These are phyloP conservation scores for Hypocryptadius cinnamomeus DNA, from an alignment of 2,113 vertebrate genomes.

Conservation along the genomic window DNA sequence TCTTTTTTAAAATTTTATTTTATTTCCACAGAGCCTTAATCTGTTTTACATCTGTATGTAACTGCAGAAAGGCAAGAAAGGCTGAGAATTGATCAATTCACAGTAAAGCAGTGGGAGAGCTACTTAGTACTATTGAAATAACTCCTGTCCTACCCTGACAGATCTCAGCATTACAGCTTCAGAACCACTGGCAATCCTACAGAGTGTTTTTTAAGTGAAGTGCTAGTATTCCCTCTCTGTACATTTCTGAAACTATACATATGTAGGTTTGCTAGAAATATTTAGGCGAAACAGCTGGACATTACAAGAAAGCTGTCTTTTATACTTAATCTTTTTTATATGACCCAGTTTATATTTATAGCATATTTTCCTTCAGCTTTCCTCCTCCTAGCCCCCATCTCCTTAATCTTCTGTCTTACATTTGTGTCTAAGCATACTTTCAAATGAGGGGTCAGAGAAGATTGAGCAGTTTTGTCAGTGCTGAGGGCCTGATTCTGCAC, in stretches of 20 bases:
- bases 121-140: constrained; percentile 54
- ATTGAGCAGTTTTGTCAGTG: neutral
- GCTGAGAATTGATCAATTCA: constrained; percentile 38
- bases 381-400: neutral
- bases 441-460: neutral
- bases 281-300: constrained; percentile 69
- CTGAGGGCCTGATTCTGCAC: neutral
- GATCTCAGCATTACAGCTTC: constrained; percentile 51
- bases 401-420: neutral
- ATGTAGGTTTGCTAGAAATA: constrained; percentile 55
- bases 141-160: constrained; percentile 70
- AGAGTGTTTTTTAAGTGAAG: constrained; percentile 40
- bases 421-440: neutral
- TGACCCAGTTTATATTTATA: constrained; percentile 25
- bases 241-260: constrained; percentile 66
- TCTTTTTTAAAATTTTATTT: neutral
- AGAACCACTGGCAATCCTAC: constrained; percentile 27
- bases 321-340: constrained; percentile 57
- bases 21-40: constrained; percentile 34
- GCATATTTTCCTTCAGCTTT: constrained; percentile 21
- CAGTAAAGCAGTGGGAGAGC: constrained; percentile 27
- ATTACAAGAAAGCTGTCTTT: constrained; percentile 56
- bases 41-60: constrained; percentile 64
- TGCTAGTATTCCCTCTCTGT: constrained; percentile 66
- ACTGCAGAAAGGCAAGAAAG: constrained; percentile 25